Percentiles rank a stretch among this genome's conserved stretches.
phyloP scores from a whole-genome alignment of 2,113 vertebrate genomes.

The Galemys pyrenaicus region DNA sequence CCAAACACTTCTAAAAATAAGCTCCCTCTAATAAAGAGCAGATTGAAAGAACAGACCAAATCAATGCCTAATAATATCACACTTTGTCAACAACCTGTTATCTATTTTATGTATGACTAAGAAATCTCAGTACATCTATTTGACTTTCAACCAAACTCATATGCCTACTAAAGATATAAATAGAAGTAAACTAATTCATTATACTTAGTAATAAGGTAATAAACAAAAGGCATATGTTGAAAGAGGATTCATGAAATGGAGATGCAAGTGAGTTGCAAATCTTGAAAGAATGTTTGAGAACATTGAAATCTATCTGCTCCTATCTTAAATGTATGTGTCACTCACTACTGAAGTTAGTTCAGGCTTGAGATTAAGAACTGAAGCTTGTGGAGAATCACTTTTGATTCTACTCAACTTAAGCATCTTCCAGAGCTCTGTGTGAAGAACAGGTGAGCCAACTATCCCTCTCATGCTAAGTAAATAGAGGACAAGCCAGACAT shows the following conservation, averaged over 20 bases:
- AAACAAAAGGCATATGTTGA: neutral
- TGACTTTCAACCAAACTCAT: constrained; percentile 28
- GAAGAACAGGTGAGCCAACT: neutral
- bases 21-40: constrained; percentile 84
- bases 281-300: neutral
- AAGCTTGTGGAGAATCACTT: neutral
- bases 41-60: constrained; percentile 86
- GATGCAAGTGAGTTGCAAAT: neutral
- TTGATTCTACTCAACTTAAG: neutral
- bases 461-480: neutral
- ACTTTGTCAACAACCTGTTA: neutral
- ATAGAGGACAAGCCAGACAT: neutral
- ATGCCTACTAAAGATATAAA: neutral
- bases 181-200: neutral
- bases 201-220: neutral
- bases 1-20: constrained; percentile 86
- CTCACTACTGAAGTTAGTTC: neutral
- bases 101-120: neutral
- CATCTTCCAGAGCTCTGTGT: neutral
- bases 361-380: neutral
- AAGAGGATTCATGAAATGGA: neutral
- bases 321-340: neutral
- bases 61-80: constrained; percentile 86
- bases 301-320: neutral
- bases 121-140: neutral